Conservation (phyloP, 2,797 vertebrate genomes). For the Poliocrania exsul region DNA sequence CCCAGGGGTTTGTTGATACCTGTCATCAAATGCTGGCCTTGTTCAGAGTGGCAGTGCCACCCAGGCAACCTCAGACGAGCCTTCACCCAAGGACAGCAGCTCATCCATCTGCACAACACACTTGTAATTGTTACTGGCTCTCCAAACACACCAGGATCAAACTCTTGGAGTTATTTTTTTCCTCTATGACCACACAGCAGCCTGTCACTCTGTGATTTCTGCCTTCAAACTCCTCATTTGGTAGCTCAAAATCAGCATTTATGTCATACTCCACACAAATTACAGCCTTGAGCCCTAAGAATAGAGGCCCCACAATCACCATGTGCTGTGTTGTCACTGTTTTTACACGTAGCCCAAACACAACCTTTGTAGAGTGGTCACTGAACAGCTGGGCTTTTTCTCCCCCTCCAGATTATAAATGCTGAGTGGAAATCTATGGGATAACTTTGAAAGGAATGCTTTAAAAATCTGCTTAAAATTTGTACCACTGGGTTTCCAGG, state of each 20-base stretch:
- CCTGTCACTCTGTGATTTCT: constrained; percentile 27
- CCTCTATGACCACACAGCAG: background rate
- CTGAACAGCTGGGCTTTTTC: accelerated
- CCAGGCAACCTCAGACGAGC: background rate
- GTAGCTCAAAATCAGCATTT: background rate
- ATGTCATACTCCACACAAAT: background rate
- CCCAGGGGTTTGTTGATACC: background rate
- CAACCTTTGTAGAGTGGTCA: accelerated
- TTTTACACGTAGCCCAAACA: background rate
- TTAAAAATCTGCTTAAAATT: background rate
- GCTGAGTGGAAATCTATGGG: background rate
- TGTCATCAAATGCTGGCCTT: background rate
- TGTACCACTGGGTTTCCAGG: background rate
- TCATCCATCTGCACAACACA: background rate
- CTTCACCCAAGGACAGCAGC: background rate
- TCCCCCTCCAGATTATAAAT: background rate
- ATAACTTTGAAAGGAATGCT: background rate
- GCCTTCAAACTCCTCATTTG: constrained; percentile 31
- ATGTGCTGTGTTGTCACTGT: background rate
- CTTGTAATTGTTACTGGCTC: background rate
- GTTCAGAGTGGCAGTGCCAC: background rate
- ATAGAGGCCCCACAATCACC: background rate
- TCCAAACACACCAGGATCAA: background rate
- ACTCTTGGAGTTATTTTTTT: background rate
- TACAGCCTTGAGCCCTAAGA: background rate